These are phyloP conservation scores for Dallia pectoralis DNA, from an alignment of 2,797 vertebrate genomes.

Conservation along the genomic window DNA sequence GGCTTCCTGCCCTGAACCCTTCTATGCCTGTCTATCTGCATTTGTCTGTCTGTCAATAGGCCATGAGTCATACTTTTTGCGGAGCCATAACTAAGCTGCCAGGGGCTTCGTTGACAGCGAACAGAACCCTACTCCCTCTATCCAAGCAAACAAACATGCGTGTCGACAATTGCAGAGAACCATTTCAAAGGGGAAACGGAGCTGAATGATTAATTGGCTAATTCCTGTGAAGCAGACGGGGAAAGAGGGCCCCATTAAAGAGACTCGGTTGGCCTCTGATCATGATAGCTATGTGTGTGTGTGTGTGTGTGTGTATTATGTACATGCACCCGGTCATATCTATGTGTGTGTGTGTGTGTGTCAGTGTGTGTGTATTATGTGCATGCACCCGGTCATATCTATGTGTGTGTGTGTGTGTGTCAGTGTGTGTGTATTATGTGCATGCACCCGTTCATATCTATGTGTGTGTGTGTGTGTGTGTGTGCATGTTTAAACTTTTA, in stretches of 20 bases:
- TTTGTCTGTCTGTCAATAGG: conserved; percentile 13
- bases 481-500: too few relatives aligned
- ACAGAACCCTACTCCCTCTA: conserved; percentile 45
- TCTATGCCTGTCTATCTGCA: background rate
- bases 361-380: conserved; percentile 9
- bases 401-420: conserved; percentile 21
- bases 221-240: conserved; percentile 36
- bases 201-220: conserved; percentile 67
- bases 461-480: conserved; percentile 9
- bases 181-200: conserved; percentile 53
- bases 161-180: conserved; percentile 55
- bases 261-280: conserved; percentile 28
- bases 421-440: conserved; percentile 32
- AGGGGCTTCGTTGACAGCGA: conserved; percentile 48
- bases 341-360: conserved; percentile 28
- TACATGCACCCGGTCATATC: too few relatives aligned
- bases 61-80: conserved; percentile 44
- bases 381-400: too few relatives aligned
- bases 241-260: conserved; percentile 21
- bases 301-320: background rate
- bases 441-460: too few relatives aligned
- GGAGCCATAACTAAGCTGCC: conserved; percentile 47
- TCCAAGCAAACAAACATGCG: conserved; percentile 68
- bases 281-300: conserved; percentile 23
- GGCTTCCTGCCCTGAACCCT: background rate